Conservation (phyloP, 2,113 vertebrate genomes). For the Salminus brasiliensis region DNA sequence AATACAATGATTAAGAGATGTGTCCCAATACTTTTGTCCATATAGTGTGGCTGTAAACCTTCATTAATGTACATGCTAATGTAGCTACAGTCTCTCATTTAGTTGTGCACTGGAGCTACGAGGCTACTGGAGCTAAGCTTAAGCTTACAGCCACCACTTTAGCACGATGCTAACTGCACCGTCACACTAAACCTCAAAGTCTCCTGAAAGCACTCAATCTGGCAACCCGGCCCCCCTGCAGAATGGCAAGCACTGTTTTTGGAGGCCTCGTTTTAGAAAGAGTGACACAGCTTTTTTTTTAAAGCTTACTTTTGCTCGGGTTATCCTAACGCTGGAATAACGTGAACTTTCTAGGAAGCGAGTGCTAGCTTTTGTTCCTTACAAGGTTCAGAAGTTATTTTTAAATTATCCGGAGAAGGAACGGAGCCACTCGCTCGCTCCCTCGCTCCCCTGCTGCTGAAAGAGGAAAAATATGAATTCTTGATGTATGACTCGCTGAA, state of each 20-base stretch:
- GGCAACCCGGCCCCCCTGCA: neutral
- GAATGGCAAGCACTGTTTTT: neutral
- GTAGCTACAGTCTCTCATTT: too few species aligned
- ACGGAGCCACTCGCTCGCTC: neutral
- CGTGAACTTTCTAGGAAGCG: neutral
- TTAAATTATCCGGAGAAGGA: neutral
- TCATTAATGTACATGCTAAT: too few species aligned
- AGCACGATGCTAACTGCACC: too few species aligned
- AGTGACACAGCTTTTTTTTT: neutral
- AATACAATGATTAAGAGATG: too few species aligned
- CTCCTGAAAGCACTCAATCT: too few species aligned
- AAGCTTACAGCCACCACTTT: too few species aligned
- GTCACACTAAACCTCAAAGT: too few species aligned
- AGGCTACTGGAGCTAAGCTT: too few species aligned
- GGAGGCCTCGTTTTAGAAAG: neutral
- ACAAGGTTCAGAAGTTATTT: neutral
- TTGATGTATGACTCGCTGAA: conserved; percentile 34
- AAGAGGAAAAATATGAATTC: conserved; percentile 40
- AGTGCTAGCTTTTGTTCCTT: neutral
- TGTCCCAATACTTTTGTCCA: too few species aligned
- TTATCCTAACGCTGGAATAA: neutral
- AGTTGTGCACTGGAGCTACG: too few species aligned
- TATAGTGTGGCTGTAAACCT: too few species aligned
- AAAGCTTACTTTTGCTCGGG: neutral
- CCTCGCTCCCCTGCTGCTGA: conserved; percentile 13